Evolutionary conservation across 2,113 vertebrate species (phyloP), one percentile per base, ranked within the genome.

Genomic region (Otus sunia): DNA sequence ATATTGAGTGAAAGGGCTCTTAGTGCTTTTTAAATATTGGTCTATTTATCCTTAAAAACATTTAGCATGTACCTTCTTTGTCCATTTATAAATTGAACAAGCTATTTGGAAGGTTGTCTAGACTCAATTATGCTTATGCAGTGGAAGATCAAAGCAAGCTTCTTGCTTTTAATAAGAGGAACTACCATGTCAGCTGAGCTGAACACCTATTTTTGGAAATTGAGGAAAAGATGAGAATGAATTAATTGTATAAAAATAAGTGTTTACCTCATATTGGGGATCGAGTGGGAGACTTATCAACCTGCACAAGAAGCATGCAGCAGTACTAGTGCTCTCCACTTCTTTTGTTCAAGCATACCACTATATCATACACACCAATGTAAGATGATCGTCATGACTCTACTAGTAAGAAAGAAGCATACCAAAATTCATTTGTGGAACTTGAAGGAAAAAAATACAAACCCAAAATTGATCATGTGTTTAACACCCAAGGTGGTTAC

Each of bases 1-100:
- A 95, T 96, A 98, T 73, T 96, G 96, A 98, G 92, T 96, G 91
- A 97, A 97, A 97, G 82, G 59, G 47, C 90, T 97, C 92, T 97
- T 97, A 95, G 64, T 93, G 62, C 75, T 95, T 97, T 96, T 97
- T 75, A 96, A 94, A 97, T 97, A 93, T 96, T 63, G 36, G 88
- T 86, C 92, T 85, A 90, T 97, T 97, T 97, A 88, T 95, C 94
- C 96, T 93, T 91, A 96, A 97, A 93, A 96, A 95, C 85, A 83
- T 96, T 88, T 96, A 91, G 19, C 75, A 93, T 78, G 81, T 97
- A 94, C 94, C 69, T 97, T 94, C 76, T 96, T 97, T 97, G 90
- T 97, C 86, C 92, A 94, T 96, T 98, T 97, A 86, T 90, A 96
- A 94, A 96, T 88, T 88, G 93, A 67, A 94, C 74, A 83, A 88